Evolutionary conservation across 2,113 vertebrate species (phyloP), one percentile per base, ranked within the genome.

Genomic region (Centropristis striata): DNA sequence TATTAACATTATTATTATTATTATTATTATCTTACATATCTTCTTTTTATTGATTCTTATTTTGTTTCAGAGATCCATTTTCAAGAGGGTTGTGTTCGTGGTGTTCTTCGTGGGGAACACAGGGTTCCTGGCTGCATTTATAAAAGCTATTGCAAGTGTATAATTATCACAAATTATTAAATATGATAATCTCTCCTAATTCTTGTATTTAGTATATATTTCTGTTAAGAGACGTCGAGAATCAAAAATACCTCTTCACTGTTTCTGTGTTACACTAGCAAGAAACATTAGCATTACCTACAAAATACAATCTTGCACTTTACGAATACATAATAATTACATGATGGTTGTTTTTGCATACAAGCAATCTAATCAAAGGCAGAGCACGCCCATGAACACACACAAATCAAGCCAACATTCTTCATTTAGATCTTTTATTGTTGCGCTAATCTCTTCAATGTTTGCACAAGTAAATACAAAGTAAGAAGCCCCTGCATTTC

Each of bases 101-200:
- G 78, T 96, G 67, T 98, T 97, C 72, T 5, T 96, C 46, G 92
- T 94, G 84, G 97, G 97, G 84, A 97, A 98, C 68, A 27, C 91
- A 74, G 81, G 73, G 23, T 96, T 96, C 75, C 92, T 97, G 23
- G 51, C 81, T 75, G 70, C 87, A 55, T 95, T 97, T 69, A 72
- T 98, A 42, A 85, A 87, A 86, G 91, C 94, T 76, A 89, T 97
- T 91, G 87, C 46, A 86, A 81, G 53, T 39, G 58, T 96, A 27
- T 97, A 71, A 92, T 27, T 11, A n/a, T 42, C 44, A 53, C 11
- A 42, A 25, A 51, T 32, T 8, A 57, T 28, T 16, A 42, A 50
- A 2, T 47, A n/a, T 25, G 7, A 65, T 4, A n/a, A 32, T 37
- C 4, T 44, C 23, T 36, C 18, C 5, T 23, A 49, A 37, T 23